A percentile compares a stretch with the other conserved stretches of the same genome.
Evolutionary conservation across 2,113 vertebrate genomes (phyloP).

Genomic region (Chaetorhynchus papuensis): DNA sequence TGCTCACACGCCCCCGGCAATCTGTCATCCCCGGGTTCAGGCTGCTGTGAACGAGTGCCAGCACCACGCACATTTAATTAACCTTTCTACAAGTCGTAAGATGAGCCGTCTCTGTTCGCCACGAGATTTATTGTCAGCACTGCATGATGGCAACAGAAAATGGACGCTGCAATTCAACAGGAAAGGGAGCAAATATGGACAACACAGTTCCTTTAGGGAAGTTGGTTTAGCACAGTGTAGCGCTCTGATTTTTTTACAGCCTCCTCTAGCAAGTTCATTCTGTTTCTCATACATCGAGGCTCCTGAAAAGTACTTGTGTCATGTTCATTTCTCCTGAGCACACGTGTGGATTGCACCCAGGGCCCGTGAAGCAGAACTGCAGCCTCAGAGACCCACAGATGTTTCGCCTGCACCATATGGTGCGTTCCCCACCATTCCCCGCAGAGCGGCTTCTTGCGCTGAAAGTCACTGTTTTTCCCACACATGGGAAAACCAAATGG

Average conservation of each 20-base stretch:
- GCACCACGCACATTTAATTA: conserved; percentile 41
- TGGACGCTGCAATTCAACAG: background rate
- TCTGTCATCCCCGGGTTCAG: background rate
- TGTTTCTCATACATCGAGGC: background rate
- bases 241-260: background rate
- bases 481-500: conserved; percentile 29
- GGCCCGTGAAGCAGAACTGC: background rate
- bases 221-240: background rate
- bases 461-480: conserved; percentile 41
- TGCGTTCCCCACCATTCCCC: background rate
- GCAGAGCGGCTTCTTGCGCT: background rate
- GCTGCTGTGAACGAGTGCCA: conserved; percentile 5
- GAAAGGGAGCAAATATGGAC: background rate
- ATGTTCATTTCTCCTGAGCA: background rate
- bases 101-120: background rate
- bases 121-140: background rate
- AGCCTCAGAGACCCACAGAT: conserved; percentile 45
- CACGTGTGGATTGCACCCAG: background rate
- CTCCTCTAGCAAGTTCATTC: background rate
- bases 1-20: background rate
- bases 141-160: background rate
- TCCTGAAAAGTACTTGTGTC: background rate
- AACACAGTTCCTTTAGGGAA: background rate
- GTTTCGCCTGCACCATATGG: conserved; percentile 45
- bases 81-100: conserved; percentile 39